These are phyloP conservation scores for Apus apus DNA, from an alignment of 2,113 vertebrate species.

Conservation along the genomic window DNA sequence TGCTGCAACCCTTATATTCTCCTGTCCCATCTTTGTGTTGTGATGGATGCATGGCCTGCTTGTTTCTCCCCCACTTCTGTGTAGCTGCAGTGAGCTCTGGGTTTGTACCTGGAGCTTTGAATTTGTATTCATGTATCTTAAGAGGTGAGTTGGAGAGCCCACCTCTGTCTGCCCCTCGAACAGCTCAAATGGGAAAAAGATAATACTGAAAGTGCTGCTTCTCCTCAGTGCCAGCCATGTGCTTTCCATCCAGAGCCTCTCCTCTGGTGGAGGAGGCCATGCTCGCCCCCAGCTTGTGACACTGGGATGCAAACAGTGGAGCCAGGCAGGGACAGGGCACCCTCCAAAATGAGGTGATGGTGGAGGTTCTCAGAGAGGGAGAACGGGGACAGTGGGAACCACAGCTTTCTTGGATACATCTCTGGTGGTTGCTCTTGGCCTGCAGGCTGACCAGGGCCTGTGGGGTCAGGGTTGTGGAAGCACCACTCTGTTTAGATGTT, in stretches of 20 bases:
- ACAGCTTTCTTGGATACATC: background rate
- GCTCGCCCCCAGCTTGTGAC: background rate
- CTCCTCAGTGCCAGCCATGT: background rate
- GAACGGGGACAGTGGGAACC: background rate
- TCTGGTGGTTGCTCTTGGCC: fast-evolving
- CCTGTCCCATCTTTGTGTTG: fast-evolving
- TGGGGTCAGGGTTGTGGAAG: background rate
- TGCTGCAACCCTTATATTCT: background rate
- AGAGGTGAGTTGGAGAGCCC: background rate
- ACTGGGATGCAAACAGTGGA: background rate
- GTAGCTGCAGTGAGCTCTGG: background rate
- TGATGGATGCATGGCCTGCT: background rate
- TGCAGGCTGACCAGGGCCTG: background rate
- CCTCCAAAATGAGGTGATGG: background rate
- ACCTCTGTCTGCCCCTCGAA: background rate
- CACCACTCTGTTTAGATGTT: slow-evolving; percentile 18
- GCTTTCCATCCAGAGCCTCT: background rate
- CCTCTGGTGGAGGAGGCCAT: fast-evolving
- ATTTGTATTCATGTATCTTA: fast-evolving
- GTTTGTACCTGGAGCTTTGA: background rate
- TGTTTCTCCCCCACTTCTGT: background rate
- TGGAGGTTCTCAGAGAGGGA: background rate
- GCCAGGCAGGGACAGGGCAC: background rate
- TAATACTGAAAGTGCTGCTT: background rate
- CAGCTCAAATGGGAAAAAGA: background rate